Percentiles rank a stretch among this genome's conserved stretches.
These are phyloP conservation scores for Pteronotus mesoamericanus DNA, from an alignment of 2,797 vertebrate species.

Conservation along the genomic window DNA sequence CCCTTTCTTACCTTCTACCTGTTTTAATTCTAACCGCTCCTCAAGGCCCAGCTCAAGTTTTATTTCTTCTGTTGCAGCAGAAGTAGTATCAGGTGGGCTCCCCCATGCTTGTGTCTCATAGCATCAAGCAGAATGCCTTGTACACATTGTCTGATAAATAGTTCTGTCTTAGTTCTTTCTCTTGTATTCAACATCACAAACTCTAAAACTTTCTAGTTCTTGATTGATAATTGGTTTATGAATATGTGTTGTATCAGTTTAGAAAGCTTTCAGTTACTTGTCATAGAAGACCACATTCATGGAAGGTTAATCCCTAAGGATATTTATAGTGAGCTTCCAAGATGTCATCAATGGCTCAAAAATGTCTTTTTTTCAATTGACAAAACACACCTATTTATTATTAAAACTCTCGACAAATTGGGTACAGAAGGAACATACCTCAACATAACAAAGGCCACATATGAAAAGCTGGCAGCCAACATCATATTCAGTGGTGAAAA, in stretches of 20 bases:
- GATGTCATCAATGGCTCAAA: not conserved
- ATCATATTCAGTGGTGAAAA: too few species aligned
- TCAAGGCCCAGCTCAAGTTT: not conserved
- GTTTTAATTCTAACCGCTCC: not conserved
- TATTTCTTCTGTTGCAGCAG: not conserved
- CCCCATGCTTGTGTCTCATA: not conserved
- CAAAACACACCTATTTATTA: too few species aligned
- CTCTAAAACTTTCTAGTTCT: not conserved
- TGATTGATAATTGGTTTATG: not conserved
- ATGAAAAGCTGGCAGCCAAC: too few species aligned
- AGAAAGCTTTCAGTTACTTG: not conserved
- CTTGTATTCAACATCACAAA: not conserved
- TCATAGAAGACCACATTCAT: not conserved
- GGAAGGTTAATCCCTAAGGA: not conserved
- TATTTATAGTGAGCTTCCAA: not conserved
- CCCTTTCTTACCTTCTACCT: not conserved
- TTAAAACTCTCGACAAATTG: too few species aligned
- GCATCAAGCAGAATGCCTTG: not conserved
- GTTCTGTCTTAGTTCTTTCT: not conserved
- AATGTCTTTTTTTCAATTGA: too few species aligned
- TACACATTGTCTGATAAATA: not conserved
- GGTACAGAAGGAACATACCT: too few species aligned
- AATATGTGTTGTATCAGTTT: not conserved
- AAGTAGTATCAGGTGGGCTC: not conserved
- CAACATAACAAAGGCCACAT: too few species aligned